Evolutionary conservation across 2,797 vertebrate species (phyloP), one percentile per base, ranked within the genome.

Genomic region (Anguilla megastoma): DNA sequence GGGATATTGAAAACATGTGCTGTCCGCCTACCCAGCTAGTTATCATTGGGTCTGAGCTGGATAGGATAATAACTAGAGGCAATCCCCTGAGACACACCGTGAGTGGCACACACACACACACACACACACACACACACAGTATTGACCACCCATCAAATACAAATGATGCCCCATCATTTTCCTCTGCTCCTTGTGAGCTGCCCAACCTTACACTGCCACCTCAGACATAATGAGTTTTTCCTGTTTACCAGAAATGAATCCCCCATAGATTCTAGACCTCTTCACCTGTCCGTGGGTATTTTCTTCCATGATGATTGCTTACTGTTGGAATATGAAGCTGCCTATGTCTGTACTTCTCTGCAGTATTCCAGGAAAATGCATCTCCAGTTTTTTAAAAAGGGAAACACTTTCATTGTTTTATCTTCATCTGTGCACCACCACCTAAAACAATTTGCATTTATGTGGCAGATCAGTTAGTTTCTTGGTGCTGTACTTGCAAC

Each of bases 221-320:
- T 86, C 92, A 93, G 88, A 91, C 90, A 87, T 92, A 93, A 91
- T 92, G 90, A 92, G 89, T 90, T 88, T 87, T 10, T 87, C 84
- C 90, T 85, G 88, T 91, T 93, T 93, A 94, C 94, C 94, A 94
- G 90, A 92, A 92, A 91, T 93, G 80, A 86, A 92, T 94, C 92
- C 92, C 91, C 89, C 69, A 88, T 92, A 92, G n/a, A 87, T 91
- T 89, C 89, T 79, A 82, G 87, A 88, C 89, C 90, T 90, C 90
- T 89, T 94, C 92, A 94, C 90, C 92, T 95, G 92, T 93, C 91
- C 85, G 6, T 66, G 69, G 16, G 41, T 63, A 48, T 85, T 50
- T 89, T 87, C 85, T 52, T 85, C 87, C 16, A 56, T 87, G 82
- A 88, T 86, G 14, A 90, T 92, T 91, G 89, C 45, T 85, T 90